Evolutionary conservation across 1,140 invertebrate species (phyloP).

Genomic region (Coenobita brevimanus): DNA sequence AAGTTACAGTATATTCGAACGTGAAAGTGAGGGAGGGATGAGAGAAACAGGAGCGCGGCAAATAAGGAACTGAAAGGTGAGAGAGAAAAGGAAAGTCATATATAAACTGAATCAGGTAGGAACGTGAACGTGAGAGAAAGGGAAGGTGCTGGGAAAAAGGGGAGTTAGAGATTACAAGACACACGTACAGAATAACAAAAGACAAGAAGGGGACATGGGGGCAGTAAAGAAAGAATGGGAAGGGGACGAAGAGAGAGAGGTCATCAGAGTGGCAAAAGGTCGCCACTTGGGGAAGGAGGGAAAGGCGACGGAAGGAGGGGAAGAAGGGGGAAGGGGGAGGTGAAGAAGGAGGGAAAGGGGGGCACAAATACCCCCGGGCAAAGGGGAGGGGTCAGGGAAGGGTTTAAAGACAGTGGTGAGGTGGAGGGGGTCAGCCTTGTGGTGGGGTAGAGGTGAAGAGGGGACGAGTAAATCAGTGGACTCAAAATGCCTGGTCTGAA

Average conservation of each 20-base stretch:
- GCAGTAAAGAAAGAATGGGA: no score
- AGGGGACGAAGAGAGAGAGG: no score
- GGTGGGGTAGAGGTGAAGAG: neutral
- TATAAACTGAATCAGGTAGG: neutral
- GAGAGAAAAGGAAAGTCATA: neutral
- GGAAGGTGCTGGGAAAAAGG: neutral
- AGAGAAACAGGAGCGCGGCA: neutral
- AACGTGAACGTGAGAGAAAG: slow-evolving; percentile 17
- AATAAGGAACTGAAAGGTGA: neutral
- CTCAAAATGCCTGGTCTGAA: no score
- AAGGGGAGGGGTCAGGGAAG: neutral
- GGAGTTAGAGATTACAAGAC: neutral
- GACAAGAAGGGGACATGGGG: no score
- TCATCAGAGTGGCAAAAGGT: no score
- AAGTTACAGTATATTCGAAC: no score
- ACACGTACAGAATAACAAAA: no score
- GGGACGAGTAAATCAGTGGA: no score
- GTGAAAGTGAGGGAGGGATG: no score
- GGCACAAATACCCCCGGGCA: neutral
- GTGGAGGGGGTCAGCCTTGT: neutral
- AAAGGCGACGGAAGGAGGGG: neutral
- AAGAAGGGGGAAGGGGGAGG: neutral
- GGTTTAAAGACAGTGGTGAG: neutral
- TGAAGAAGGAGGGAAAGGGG: neutral
- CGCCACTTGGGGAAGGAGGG: neutral